Evolutionary conservation across 1,140 invertebrate species (phyloP).

Genomic region (Drosophila varians): DNA sequence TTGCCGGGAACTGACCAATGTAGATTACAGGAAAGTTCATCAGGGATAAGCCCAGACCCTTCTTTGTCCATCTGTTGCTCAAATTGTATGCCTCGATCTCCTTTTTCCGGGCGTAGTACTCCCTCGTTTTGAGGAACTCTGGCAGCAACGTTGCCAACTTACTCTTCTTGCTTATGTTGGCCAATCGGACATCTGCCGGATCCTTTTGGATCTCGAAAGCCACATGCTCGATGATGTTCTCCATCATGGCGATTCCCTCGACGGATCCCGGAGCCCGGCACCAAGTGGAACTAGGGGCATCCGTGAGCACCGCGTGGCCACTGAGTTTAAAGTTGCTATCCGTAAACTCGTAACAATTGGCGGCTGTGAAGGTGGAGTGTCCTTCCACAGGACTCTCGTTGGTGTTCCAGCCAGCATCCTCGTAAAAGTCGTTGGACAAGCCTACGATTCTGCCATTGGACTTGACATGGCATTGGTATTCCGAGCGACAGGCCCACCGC

Average conservation of each 20-base stretch:
- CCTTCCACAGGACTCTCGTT: slow-evolving; percentile 85
- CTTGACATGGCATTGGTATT: slow-evolving; percentile 87
- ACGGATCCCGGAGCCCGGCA: slow-evolving; percentile 87
- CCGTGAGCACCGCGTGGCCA: slow-evolving; percentile 86
- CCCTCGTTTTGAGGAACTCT: slow-evolving; percentile 67
- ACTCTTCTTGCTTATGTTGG: slow-evolving; percentile 85
- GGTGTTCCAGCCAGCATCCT: slow-evolving; percentile 86
- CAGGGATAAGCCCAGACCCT: slow-evolving; percentile 85
- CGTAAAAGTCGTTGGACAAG: slow-evolving; percentile 86
- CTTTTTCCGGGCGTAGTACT: slow-evolving; percentile 85
- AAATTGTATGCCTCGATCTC: slow-evolving; percentile 85
- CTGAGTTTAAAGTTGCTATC: slow-evolving; percentile 85
- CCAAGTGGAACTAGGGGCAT: slow-evolving; percentile 87
- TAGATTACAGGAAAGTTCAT: slow-evolving; percentile 85
- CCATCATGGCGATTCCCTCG: slow-evolving; percentile 88
- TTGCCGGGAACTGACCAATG: slow-evolving; percentile 85
- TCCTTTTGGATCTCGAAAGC: slow-evolving; percentile 87
- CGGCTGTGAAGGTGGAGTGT: slow-evolving; percentile 83
- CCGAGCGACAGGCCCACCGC: slow-evolving; percentile 84
- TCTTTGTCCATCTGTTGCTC: slow-evolving; percentile 88
- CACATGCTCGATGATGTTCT: slow-evolving; percentile 93
- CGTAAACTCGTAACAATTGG: slow-evolving; percentile 86
- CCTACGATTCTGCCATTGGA: slow-evolving; percentile 88
- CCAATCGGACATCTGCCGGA: slow-evolving; percentile 87
- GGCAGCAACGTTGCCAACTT: slow-evolving; percentile 81